These are phyloP conservation scores for Contarinia nasturtii DNA, from an alignment of 1,140 invertebrate genomes.

Conservation along the genomic window DNA sequence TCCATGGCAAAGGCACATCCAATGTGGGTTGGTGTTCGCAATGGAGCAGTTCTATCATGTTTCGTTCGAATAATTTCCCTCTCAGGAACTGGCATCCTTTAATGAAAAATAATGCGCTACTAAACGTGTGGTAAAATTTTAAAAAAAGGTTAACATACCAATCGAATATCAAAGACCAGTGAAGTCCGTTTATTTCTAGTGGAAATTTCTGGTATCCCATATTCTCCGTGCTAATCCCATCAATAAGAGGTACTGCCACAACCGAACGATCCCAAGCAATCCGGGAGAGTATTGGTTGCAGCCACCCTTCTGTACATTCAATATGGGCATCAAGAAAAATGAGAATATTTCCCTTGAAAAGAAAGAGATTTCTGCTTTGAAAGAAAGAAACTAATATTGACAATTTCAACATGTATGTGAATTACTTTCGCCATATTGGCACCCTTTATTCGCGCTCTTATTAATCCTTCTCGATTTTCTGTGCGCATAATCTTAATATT, in stretches of 20 bases:
- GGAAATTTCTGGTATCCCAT: constrained; percentile 78
- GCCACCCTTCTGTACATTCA: constrained; percentile 61
- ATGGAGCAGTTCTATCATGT: constrained; percentile 72
- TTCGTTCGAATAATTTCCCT: constrained; percentile 80
- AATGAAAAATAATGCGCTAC: constrained; percentile 40
- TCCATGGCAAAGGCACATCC: too few species aligned
- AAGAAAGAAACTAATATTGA: too few species aligned
- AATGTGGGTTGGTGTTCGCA: constrained; percentile 81
- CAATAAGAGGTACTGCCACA: constrained; percentile 64
- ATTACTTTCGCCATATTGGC: constrained; percentile 32
- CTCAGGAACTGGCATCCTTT: constrained; percentile 90
- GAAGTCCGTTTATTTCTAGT: constrained; percentile 85
- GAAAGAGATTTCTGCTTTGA: too few species aligned
- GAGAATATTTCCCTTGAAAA: constrained; percentile 31
- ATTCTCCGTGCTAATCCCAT: constrained; percentile 78
- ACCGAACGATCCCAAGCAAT: constrained; percentile 39
- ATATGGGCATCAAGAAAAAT: constrained; percentile 68
- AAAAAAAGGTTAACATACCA: too few species aligned
- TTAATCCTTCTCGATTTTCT: constrained; percentile 41
- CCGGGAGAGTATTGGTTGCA: constrained; percentile 48
- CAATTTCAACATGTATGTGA: constrained; percentile 25
- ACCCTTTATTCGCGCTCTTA: constrained; percentile 52
- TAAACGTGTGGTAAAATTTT: constrained; percentile 23
- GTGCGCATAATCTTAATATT: constrained; percentile 37
- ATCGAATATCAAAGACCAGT: constrained; percentile 95